Evolutionary conservation across 2,113 vertebrate genomes (phyloP), one percentile per base, ranked within the genome.

Genomic region (Tragulus kanchil): DNA sequence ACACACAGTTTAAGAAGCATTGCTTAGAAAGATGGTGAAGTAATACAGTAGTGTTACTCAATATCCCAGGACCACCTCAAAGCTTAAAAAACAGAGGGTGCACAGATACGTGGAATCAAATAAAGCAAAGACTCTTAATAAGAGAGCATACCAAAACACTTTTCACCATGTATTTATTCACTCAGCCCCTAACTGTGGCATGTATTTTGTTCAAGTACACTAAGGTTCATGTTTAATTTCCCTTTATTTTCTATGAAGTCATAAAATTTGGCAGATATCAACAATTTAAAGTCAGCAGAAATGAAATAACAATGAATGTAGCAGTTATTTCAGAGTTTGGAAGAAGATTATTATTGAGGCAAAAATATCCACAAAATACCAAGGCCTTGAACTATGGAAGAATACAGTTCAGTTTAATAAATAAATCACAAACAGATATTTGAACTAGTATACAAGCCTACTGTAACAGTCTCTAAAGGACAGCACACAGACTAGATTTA

Each of bases 191-290:
- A 92, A 93, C 1, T 69, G 14, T 58, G 75, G 23, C 3, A 65
- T 16, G 21, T 62, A 45, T 88, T 95, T 82, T 96, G 42, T 85
- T 65, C 26, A 85, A 79, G 6, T 25, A 11, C 59, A 59, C 58
- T 48, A 13, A 69, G 28, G 28, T 89, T 96, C 84, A 81, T 42
- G 19, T 90, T 94, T 94, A 92, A 96, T 92, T 97, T 96, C 85
- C 90, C 45, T 95, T 96, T 86, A 77, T 82, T 15, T 36, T 71
- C n/a, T 86, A 11, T 54, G 10, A 91, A 85, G 50, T 85, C 62
- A 95, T n/a, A 75, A 92, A 91, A 62, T 90, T 81, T 85, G 93
- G 52, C 36, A 86, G n/a, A 75, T 0, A 0, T n/a, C 82, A 85
- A 78, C 77, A 79, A 42, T 84, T 89, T 91, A 79, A 94, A 90